Evolutionary conservation across 2,888 invertebrate species (phyloP).

Genomic region (Apomyelois bistriatella): DNA sequence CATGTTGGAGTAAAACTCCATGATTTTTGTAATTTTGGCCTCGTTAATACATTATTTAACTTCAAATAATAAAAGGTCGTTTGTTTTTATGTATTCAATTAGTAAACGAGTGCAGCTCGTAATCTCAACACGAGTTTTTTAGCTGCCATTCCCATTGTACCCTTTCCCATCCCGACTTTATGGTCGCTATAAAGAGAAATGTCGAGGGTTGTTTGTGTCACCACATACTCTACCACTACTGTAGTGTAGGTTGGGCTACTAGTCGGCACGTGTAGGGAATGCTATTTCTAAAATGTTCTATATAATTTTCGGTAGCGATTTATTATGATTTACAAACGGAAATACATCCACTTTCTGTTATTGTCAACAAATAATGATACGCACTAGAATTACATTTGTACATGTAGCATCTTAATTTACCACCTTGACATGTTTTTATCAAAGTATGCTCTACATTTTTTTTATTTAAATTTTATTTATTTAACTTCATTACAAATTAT

Average conservation of each 20-base stretch:
- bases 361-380: no score
- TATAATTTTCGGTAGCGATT: no score
- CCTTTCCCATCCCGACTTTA: not conserved
- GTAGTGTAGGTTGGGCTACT: not conserved
- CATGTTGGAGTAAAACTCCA: no score
- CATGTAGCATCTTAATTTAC: not conserved
- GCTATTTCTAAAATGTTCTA: not conserved
- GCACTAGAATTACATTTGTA: not conserved
- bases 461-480: no score
- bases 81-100: not conserved
- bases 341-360: no score
- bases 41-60: no score
- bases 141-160: not conserved
- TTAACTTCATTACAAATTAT: no score
- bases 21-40: no score
- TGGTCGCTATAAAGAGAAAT: not conserved
- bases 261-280: not conserved
- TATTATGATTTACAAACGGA: no score
- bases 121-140: not conserved
- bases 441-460: no score
- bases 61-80: not conserved
- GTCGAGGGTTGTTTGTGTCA: not conserved
- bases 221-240: not conserved
- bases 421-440: no score
- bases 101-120: not conserved